These are phyloP conservation scores for Myanophis thanlyinensis DNA, from an alignment of 2,113 vertebrate species.

Conservation along the genomic window DNA sequence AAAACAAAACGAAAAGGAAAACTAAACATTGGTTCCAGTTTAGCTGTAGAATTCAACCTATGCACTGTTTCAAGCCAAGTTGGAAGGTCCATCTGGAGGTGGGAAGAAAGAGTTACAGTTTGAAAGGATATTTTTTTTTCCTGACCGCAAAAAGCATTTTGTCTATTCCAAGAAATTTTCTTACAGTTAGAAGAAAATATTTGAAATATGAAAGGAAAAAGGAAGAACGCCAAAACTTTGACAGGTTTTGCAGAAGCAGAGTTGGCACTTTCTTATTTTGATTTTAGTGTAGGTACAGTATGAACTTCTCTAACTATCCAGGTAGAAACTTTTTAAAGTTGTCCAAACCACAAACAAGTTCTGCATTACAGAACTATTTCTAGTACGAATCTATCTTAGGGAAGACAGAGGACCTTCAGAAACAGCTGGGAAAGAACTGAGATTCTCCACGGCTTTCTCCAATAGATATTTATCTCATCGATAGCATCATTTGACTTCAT, in stretches of 20 bases:
- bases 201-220: conserved; percentile 35
- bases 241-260: conserved; percentile 36
- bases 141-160: conserved; percentile 57
- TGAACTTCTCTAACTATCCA: conserved; percentile 44
- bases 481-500: neutral
- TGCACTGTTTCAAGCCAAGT: conserved; percentile 6
- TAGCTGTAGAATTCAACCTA: conserved; percentile 17
- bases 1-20: conserved; percentile 45
- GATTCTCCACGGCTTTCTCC: neutral
- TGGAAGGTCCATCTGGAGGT: conserved; percentile 48
- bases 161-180: conserved; percentile 38
- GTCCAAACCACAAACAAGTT: conserved; percentile 51
- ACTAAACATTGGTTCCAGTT: conserved; percentile 45
- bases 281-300: conserved; percentile 31
- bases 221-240: conserved; percentile 43
- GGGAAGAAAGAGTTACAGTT: conserved; percentile 36
- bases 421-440: neutral
- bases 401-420: conserved; percentile 38
- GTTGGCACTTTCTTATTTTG: conserved; percentile 40
- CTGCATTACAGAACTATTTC: conserved; percentile 39
- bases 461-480: neutral
- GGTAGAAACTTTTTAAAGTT: conserved; percentile 37
- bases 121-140: conserved; percentile 45
- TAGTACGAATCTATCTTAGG: conserved; percentile 30
- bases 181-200: neutral